These are phyloP conservation scores for Dione juno DNA, from an alignment of 2,888 invertebrate species.

Conservation along the genomic window DNA sequence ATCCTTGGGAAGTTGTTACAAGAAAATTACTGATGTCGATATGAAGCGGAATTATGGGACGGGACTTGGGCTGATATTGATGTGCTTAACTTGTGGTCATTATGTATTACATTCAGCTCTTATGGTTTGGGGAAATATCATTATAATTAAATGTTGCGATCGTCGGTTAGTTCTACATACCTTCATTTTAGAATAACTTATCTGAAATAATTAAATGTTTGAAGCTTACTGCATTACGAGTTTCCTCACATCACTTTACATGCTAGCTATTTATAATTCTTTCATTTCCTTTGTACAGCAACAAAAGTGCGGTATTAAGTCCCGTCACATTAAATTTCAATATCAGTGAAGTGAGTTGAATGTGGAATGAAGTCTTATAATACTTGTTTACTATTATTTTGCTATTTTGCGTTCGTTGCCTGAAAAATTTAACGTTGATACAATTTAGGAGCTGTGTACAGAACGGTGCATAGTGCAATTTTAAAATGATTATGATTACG, in stretches of 20 bases:
- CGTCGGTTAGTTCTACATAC: conserved; percentile 73
- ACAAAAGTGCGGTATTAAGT: no score
- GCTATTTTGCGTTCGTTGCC: no score
- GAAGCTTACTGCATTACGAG: neutral
- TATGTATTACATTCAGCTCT: conserved; percentile 84
- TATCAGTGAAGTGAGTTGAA: no score
- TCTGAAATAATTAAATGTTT: neutral
- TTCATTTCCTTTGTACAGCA: no score
- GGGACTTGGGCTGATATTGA: conserved; percentile 82
- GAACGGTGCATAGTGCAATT: no score
- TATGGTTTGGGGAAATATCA: conserved; percentile 84
- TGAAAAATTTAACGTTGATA: no score
- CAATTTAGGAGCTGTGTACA: no score
- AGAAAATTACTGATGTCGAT: conserved; percentile 76
- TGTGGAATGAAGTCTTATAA: no score
- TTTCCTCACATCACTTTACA: no score
- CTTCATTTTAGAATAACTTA: neutral
- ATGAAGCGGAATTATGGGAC: conserved; percentile 85
- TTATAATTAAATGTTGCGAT: conserved; percentile 83
- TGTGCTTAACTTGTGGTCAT: conserved; percentile 84
- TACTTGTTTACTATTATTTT: no score
- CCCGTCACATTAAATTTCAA: no score
- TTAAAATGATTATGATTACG: neutral
- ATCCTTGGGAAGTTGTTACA: conserved; percentile 84
- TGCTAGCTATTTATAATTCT: no score